Conservation (phyloP, 2,113 vertebrate species). For the Pachyramphus minor region DNA sequence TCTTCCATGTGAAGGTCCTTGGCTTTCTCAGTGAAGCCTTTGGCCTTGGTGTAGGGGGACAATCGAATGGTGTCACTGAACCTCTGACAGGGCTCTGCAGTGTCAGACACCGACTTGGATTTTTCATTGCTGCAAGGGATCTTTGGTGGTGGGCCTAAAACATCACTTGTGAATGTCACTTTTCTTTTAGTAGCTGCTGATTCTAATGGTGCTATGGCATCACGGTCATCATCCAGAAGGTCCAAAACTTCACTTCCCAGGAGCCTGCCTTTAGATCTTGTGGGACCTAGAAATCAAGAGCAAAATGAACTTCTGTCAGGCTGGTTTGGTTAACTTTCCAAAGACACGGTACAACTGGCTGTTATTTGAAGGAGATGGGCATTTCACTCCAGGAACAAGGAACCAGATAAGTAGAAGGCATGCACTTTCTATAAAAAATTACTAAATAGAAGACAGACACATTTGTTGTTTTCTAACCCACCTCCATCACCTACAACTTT, state of each 20-base stretch:
- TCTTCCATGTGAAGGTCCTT: background rate
- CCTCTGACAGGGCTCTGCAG: background rate
- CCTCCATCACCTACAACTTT: background rate
- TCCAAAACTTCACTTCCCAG: conserved; percentile 56
- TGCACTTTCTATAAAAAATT: background rate
- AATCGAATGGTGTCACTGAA: background rate
- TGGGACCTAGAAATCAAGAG: conserved; percentile 69
- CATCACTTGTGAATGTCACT: conserved; percentile 35
- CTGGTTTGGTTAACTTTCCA: background rate
- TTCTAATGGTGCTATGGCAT: background rate
- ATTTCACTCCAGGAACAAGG: background rate
- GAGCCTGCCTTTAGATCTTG: background rate
- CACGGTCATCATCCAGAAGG: conserved; percentile 66
- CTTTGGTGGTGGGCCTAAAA: conserved; percentile 67
- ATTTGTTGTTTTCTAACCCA: background rate
- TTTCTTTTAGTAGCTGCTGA: conserved; percentile 57
- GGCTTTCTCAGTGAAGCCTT: background rate
- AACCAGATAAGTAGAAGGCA: background rate
- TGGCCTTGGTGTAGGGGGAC: background rate
- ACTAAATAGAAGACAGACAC: background rate
- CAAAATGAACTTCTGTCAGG: background rate
- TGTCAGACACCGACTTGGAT: background rate
- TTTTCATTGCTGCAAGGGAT: background rate
- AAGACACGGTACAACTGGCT: background rate
- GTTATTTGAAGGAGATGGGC: background rate